Evolutionary conservation across 2,888 invertebrate species (phyloP), one percentile per base, ranked within the genome.

Genomic region (Macroteleia sp.): DNA sequence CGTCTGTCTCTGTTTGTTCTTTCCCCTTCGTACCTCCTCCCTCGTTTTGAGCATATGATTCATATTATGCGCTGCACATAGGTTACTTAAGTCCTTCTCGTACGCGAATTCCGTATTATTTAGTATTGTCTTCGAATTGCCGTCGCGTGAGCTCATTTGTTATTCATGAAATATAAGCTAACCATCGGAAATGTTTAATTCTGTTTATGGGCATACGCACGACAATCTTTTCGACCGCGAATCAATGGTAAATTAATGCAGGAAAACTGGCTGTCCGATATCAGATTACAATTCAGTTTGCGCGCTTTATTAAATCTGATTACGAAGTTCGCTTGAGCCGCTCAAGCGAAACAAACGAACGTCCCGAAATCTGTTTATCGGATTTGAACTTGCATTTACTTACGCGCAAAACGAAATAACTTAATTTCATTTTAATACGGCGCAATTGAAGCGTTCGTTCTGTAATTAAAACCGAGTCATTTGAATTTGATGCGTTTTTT

Each of bases 251-350:
- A 50, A 50, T 50, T 50, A 22, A 10, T n/a, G 54, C 19, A n/a
- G 34, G 9, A 52, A 34, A 52, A 50, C 30, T 39, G 25, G 22
- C 22, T 17, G 30, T 17, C 4, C 4, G 10, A 36, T 36, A 34
- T 34, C 20, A 42, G 30, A 42, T 57, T 28, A 41, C 56, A 56
- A n/a, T n/a, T n/a, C n/a, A n/a, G 57, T 20, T 42, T 42, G 32
- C n/a, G 14, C 42, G 44, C 22, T 59, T 59, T 34, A 59, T 59
- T 32, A 44, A 59, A 59, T 46, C 59, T 44, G 59, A 34, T 59
- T 59, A 39, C 17, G 4, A 48, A 17, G 16, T 22, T 44, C 12
- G 20, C 22, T 42, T 12, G n/a, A 14, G 28, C 30, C 42, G 25
- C 16, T 25, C 25, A 16, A 25, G 34, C 12, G 14, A 36, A 36